These are phyloP conservation scores for Ammospiza caudacuta DNA, from an alignment of 2,113 vertebrate genomes.

Conservation along the genomic window DNA sequence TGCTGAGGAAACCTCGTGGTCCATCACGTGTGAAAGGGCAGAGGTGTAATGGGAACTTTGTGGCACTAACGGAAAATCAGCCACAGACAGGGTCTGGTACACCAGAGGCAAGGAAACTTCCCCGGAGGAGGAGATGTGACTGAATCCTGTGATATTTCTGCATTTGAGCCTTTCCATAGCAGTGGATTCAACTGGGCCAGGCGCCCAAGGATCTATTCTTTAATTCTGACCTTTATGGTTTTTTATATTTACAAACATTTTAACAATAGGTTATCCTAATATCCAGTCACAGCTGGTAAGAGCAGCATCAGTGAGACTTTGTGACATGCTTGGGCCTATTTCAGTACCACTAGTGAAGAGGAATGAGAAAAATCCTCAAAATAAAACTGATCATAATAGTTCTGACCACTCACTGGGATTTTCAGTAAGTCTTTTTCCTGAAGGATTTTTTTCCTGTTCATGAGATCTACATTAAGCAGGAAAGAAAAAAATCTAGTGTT, in stretches of 20 bases:
- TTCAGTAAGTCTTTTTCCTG: neutral
- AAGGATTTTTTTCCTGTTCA: neutral
- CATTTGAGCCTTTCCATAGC: neutral
- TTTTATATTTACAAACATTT: neutral
- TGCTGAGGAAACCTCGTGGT: neutral
- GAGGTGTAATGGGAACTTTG: no score
- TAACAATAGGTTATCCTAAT: neutral
- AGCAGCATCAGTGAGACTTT: neutral
- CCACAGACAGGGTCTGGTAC: neutral
- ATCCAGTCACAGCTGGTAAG: neutral
- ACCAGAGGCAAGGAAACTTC: neutral
- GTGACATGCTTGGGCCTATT: neutral
- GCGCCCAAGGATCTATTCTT: neutral
- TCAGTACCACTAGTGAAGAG: neutral
- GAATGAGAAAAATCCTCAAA: neutral
- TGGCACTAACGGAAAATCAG: neutral
- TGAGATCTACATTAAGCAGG: neutral
- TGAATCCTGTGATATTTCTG: neutral
- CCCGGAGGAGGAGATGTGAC: neutral
- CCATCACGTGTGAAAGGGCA: fast-evolving
- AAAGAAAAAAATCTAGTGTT: neutral
- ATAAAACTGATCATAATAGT: neutral
- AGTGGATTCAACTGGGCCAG: neutral
- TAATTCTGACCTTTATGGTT: neutral
- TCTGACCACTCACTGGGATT: neutral